Evolutionary conservation across 2,113 vertebrate genomes (phyloP), one percentile per base, ranked within the genome.

Genomic region (Corythornis vintsioides): DNA sequence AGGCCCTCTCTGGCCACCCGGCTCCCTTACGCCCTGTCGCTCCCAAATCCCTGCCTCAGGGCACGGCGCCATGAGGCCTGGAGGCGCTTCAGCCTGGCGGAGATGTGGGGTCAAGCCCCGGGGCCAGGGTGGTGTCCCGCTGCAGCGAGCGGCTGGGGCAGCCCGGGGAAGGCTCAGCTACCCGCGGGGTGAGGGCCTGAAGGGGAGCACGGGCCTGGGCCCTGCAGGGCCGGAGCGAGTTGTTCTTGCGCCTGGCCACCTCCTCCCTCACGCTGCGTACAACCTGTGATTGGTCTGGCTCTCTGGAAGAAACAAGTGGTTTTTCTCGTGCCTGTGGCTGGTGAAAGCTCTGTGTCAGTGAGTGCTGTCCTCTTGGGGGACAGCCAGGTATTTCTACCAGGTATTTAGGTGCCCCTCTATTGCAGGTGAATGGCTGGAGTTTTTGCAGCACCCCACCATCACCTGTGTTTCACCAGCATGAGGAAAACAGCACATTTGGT

Each of bases 391-490:
- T 28, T 47, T 19, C 0, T 3, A 20, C n/a, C 69, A 7, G 28
- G 6, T 17, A 1, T 64, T 53, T 3, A 15, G 31, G 33, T 45
- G 9, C 6, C 3, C 1, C 35, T 6, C 2, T 3, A 5, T n/a
- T 42, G 76, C 13, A 1, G 38, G 31, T 3, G 48, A 6, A 4
- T 3, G 14, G 19, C 16, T 22, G 7, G 29, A 29, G 20, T 66
- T 11, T 15, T n/a, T 40, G 16, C 24, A 14, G 63, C 22, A 6
- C 10, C 15, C 15, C 40, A 2, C 9, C 14, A 1, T 2, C 24
- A 7, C 1, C 0, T 2, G 29, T 1, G 0, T 25, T 64, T 28
- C 28, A 25, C 67, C 33, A 26, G 67, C 20, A 1, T 3, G 14
- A 76, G 17, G 15, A 6, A n/a, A 42, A 15, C 8, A 4, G 24